These are phyloP conservation scores for Drosophila repleta DNA, from an alignment of 1,140 invertebrate genomes.

Conservation along the genomic window DNA sequence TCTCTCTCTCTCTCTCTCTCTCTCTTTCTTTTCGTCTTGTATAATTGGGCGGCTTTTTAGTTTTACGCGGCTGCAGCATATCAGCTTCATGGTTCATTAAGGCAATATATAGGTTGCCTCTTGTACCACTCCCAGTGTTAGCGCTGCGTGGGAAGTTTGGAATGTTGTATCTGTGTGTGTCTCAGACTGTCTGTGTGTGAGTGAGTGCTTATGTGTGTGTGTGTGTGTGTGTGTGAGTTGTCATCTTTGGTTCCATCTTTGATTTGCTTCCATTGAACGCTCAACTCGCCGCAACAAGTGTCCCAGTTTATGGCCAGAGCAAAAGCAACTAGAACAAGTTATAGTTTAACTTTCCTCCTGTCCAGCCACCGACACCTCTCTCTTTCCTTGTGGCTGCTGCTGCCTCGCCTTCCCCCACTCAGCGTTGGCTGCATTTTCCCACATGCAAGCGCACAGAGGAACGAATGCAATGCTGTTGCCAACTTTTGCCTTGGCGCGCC, in stretches of 20 bases:
- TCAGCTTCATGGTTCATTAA: constrained; percentile 78
- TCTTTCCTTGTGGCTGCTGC: constrained; percentile 55
- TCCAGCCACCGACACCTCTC: constrained; percentile 36
- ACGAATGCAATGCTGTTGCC: constrained; percentile 64
- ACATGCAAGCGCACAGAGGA: constrained; percentile 52
- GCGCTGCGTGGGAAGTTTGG: constrained; percentile 67
- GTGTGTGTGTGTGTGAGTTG: constrained; percentile 41
- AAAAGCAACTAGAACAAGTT: constrained; percentile 57
- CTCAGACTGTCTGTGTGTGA: too few relatives aligned
- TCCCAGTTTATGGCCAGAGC: constrained; percentile 65
- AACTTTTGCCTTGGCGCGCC: constrained; percentile 70
- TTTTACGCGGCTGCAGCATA: constrained; percentile 68
- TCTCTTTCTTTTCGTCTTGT: constrained; percentile 33
- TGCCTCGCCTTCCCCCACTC: constrained; percentile 56
- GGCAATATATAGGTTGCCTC: constrained; percentile 73
- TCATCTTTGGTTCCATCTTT: constrained; percentile 50
- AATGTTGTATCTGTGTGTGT: constrained; percentile 7
- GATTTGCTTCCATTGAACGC: constrained; percentile 56
- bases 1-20: constrained; percentile 44
- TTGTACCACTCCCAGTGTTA: constrained; percentile 41
- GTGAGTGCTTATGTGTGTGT: neutral
- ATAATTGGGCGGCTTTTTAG: constrained; percentile 72
- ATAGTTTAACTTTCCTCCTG: constrained; percentile 74
- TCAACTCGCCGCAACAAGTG: constrained; percentile 74
- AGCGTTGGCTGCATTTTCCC: constrained; percentile 79